Percentiles rank a stretch among this genome's conserved stretches.
These are phyloP conservation scores for Trissonchulus latispiculum DNA, from an alignment of 2,888 invertebrate species.

Conservation along the genomic window DNA sequence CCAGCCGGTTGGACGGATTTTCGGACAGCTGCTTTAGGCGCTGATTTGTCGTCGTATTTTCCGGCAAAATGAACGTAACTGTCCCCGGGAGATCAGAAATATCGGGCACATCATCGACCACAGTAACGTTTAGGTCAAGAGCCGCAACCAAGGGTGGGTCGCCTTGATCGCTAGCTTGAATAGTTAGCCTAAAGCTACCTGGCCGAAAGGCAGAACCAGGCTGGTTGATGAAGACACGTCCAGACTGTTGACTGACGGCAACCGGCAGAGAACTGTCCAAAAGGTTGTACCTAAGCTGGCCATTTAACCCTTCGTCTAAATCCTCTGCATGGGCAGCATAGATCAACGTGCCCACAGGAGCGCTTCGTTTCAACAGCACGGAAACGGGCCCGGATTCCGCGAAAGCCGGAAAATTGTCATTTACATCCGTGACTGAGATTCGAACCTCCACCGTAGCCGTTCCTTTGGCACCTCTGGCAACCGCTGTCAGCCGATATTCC, in stretches of 20 bases:
- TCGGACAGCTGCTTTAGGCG: background rate
- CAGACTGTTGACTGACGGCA: too few relatives aligned
- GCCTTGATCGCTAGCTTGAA: too few relatives aligned
- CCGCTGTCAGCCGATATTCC: slow-evolving; percentile 7
- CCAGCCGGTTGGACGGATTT: slow-evolving; percentile 18
- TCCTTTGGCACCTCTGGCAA: slow-evolving; percentile 12
- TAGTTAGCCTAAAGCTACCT: too few relatives aligned
- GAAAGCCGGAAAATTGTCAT: slow-evolving; percentile 73
- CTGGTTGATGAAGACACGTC: too few relatives aligned
- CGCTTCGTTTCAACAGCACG: background rate
- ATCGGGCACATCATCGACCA: slow-evolving; percentile 6
- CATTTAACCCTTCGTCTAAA: slow-evolving; percentile 75
- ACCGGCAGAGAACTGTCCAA: too few relatives aligned
- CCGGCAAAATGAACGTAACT: background rate
- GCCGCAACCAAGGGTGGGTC: too few relatives aligned
- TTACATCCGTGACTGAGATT: slow-evolving; percentile 70
- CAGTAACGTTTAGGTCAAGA: slow-evolving; percentile 7
- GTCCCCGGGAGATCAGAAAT: background rate
- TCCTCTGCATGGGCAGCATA: slow-evolving; percentile 78
- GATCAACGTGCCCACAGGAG: slow-evolving; percentile 30
- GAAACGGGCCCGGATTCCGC: background rate
- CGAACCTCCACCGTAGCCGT: background rate
- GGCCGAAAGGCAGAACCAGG: too few relatives aligned
- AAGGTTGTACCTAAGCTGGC: slow-evolving; percentile 69
- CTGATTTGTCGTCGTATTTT: background rate